These are phyloP conservation scores for Thalassaphorura encarpata DNA, from an alignment of 1,140 invertebrate genomes.

Conservation along the genomic window DNA sequence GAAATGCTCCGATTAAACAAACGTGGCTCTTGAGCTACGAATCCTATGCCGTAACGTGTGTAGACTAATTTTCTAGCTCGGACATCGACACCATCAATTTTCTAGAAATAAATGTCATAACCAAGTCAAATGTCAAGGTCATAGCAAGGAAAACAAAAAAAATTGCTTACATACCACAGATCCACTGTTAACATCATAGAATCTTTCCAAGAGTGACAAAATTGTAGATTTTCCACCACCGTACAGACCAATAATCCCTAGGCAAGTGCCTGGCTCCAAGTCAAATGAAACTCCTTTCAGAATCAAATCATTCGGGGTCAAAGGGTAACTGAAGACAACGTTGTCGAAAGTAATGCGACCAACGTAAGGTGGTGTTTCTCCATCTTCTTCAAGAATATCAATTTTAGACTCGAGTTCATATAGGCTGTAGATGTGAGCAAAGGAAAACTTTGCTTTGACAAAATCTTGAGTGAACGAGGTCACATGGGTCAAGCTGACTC, in stretches of 20 bases:
- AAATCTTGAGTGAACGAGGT: slow-evolving; percentile 48
- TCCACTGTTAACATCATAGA: slow-evolving; percentile 62
- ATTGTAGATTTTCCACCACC: slow-evolving; percentile 68
- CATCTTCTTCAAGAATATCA: not conserved
- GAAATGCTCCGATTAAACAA: slow-evolving; percentile 44
- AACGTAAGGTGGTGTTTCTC: not conserved
- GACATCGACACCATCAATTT: slow-evolving; percentile 24
- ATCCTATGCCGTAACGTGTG: slow-evolving; percentile 35
- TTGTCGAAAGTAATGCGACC: not conserved
- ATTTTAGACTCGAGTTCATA: slow-evolving; percentile 37
- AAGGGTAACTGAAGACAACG: not conserved
- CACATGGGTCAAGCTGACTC: slow-evolving; percentile 41
- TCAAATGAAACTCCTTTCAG: not conserved
- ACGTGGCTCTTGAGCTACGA: slow-evolving; percentile 47
- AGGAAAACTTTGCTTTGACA: slow-evolving; percentile 34
- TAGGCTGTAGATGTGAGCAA: not conserved
- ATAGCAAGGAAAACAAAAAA: not conserved
- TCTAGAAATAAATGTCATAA: slow-evolving; percentile 8
- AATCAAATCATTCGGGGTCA: not conserved
- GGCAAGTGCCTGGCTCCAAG: not conserved
- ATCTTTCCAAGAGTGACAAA: slow-evolving; percentile 70
- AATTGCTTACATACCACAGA: slow-evolving; percentile 33
- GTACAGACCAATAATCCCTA: not conserved
- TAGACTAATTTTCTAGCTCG: slow-evolving; percentile 27
- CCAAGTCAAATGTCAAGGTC: not conserved